These are phyloP conservation scores for Hymenochirus boettgeri DNA, from an alignment of 2,113 vertebrate genomes.

Conservation along the genomic window DNA sequence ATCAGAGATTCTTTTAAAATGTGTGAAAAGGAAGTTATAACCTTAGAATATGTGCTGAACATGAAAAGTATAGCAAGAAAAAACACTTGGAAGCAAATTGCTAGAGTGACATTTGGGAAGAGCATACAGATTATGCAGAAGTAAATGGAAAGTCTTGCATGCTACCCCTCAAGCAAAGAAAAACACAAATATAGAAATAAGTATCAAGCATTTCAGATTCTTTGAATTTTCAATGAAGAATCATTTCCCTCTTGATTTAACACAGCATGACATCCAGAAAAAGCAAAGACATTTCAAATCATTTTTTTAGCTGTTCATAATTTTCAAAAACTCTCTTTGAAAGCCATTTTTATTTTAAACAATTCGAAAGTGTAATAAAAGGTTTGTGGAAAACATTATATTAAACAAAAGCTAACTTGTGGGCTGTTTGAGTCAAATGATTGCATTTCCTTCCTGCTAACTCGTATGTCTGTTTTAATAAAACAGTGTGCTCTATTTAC, in stretches of 20 bases:
- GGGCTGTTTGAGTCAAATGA: too few species aligned
- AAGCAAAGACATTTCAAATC: slow-evolving; percentile 32
- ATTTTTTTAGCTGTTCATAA: slow-evolving; percentile 24
- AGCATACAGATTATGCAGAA: slow-evolving; percentile 35
- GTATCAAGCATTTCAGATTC: slow-evolving; percentile 38
- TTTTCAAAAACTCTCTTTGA: slow-evolving; percentile 26
- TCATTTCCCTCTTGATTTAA: slow-evolving; percentile 37
- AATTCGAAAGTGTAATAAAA: not conserved
- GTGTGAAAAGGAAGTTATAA: slow-evolving; percentile 5
- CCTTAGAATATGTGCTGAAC: slow-evolving; percentile 8
- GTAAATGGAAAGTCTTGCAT: slow-evolving; percentile 39
- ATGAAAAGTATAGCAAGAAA: slow-evolving; percentile 6
- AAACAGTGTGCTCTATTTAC: too few species aligned
- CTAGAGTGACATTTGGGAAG: slow-evolving; percentile 13
- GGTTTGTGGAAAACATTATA: too few species aligned
- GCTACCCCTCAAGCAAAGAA: slow-evolving; percentile 31
- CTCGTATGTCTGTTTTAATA: too few species aligned
- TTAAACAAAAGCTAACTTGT: too few species aligned
- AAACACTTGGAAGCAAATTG: slow-evolving; percentile 15
- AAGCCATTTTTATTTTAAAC: slow-evolving; percentile 20
- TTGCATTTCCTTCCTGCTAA: too few species aligned
- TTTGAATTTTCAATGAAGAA: slow-evolving; percentile 41
- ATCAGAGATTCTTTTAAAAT: slow-evolving; percentile 7
- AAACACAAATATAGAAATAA: slow-evolving; percentile 41
- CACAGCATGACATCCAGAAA: slow-evolving; percentile 39